These are phyloP conservation scores for Cladorhizidae sp. DNA, from an alignment of 37 sponge, comb jelly and placozoan species.

Conservation along the genomic window DNA sequence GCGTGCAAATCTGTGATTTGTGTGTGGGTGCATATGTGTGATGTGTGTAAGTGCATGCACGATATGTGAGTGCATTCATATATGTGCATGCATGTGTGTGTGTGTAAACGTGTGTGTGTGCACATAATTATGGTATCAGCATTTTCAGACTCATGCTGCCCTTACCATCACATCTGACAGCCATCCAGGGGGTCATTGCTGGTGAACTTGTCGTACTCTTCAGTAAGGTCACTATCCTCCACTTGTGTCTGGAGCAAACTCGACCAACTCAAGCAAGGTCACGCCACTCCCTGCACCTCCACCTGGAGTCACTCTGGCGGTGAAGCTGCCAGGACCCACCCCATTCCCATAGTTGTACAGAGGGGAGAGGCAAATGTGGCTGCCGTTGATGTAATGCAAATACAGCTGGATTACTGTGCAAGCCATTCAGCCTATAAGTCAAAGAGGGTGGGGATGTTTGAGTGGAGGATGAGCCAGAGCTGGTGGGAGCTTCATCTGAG, in stretches of 20 bases:
- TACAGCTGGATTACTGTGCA: constrained; percentile 1
- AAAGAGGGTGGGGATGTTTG: too few relatives aligned
- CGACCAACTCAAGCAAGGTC: background rate
- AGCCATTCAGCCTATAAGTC: background rate
- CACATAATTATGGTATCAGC: background rate
- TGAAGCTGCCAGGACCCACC: too few relatives aligned
- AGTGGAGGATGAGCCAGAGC: background rate
- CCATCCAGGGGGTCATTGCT: background rate
- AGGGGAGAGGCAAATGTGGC: constrained; percentile 9
- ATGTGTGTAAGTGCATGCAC: too few relatives aligned
- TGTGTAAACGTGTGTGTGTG: too few relatives aligned
- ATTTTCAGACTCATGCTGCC: background rate
- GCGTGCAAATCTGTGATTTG: too few relatives aligned
- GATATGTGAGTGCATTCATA: too few relatives aligned
- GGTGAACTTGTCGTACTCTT: constrained; percentile 37
- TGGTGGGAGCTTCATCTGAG: background rate
- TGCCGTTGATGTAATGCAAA: too few relatives aligned
- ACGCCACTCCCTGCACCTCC: too few relatives aligned
- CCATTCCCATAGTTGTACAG: background rate
- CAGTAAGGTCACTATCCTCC: constrained; percentile 52
- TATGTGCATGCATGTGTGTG: background rate
- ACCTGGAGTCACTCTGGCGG: too few relatives aligned
- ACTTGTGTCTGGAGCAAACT: constrained; percentile 29
- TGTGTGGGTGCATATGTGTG: too few relatives aligned
- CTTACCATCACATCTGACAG: background rate